Evolutionary conservation across 2,797 vertebrate species (phyloP).

Genomic region (Myiothlypis chrysogaster): DNA sequence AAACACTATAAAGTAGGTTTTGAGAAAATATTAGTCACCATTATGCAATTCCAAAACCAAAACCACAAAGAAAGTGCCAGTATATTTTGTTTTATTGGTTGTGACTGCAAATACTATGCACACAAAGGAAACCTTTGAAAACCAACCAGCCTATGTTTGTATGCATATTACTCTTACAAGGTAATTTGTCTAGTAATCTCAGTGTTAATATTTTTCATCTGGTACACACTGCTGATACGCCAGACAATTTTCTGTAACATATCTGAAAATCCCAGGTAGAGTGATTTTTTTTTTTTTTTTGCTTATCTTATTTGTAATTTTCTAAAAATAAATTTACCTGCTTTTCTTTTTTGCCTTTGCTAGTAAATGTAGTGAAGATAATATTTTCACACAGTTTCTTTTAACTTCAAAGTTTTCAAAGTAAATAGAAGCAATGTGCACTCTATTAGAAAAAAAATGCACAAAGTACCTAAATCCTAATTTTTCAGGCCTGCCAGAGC

Average conservation of each 20-base stretch:
- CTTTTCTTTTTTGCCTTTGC: not conserved
- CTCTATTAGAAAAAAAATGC: conserved; percentile 13
- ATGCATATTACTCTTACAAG: conserved; percentile 1
- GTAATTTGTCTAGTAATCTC: conserved; percentile 50
- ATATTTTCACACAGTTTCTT: not conserved
- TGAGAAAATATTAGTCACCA: conserved; percentile 59
- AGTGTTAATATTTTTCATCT: conserved; percentile 38
- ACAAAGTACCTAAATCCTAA: conserved; percentile 39
- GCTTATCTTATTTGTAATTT: not conserved
- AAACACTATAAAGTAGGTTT: conserved; percentile 59
- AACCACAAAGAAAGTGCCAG: conserved; percentile 59
- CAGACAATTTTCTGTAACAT: not conserved
- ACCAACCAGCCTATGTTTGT: not conserved
- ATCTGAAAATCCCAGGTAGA: not conserved
- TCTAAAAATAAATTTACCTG: not conserved
- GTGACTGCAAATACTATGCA: conserved; percentile 43
- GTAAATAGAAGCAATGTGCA: conserved; percentile 18
- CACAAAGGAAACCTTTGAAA: conserved; percentile 67
- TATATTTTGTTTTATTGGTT: conserved; percentile 65
- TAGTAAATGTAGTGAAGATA: not conserved
- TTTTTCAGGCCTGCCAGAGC: conserved; percentile 40
- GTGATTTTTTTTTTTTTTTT: not conserved
- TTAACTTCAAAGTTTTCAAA: not conserved
- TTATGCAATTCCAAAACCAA: conserved; percentile 50
- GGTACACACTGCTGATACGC: not conserved